phyloP scores from a whole-genome alignment of 2,888 invertebrate species.

The Portevinia maculata region DNA sequence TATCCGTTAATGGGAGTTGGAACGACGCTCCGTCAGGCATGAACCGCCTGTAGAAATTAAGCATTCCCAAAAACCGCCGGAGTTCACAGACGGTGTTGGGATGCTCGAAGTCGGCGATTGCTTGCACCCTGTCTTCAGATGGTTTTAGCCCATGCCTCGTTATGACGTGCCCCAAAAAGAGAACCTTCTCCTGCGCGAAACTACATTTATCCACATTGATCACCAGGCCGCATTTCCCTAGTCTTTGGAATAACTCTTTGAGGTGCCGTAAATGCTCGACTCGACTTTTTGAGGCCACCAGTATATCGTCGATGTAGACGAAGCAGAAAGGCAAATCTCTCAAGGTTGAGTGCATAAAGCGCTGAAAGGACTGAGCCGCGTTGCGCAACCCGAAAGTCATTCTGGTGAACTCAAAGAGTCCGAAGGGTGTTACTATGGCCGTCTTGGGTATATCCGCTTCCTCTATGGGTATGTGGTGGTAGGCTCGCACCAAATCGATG shows the following conservation, averaged over 20 bases:
- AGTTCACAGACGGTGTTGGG: conserved; percentile 4
- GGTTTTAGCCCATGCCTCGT: conserved; percentile 33
- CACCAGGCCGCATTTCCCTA: conserved; percentile 71
- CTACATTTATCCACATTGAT: conserved; percentile 69
- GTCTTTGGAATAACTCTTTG: conserved; percentile 59
- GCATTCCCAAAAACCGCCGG: conserved; percentile 66
- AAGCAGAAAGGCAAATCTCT: conserved; percentile 72
- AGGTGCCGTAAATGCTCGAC: conserved; percentile 70
- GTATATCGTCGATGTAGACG: conserved; percentile 76
- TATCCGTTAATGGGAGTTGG: conserved; percentile 19
- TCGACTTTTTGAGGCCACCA: too few species aligned
- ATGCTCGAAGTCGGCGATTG: too few species aligned
- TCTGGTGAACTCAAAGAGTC: conserved; percentile 77
- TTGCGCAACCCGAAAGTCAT: conserved; percentile 79
- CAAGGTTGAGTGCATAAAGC: conserved; percentile 77
- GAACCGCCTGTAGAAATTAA: conserved; percentile 68
- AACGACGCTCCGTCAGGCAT: conserved; percentile 34
- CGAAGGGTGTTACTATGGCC: conserved; percentile 78
- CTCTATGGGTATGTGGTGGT: conserved; percentile 59
- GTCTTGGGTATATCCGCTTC: conserved; percentile 49
- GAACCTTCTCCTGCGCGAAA: conserved; percentile 18
- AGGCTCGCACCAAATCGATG: conserved; percentile 50
- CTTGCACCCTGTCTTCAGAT: too few species aligned
- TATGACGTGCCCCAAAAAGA: conserved; percentile 57
- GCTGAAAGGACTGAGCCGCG: conserved; percentile 78